Conservation (phyloP, 2,797 vertebrate genomes). For the Sebastes goodei region DNA sequence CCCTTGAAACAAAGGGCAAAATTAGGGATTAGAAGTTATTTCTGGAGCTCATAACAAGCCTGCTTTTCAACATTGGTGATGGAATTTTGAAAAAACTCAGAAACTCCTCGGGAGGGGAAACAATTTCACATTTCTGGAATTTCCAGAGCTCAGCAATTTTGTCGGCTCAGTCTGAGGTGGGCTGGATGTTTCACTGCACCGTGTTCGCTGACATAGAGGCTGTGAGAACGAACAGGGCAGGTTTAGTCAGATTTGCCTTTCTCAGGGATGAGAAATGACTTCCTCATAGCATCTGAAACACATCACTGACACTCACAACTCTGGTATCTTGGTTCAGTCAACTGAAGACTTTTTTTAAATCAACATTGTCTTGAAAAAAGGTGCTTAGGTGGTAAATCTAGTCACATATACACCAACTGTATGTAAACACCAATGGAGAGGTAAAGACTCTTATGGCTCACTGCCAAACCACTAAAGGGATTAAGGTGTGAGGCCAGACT, state of each 20-base stretch:
- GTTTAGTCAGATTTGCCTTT: slow-evolving; percentile 14
- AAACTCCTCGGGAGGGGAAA: slow-evolving; percentile 17
- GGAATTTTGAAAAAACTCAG: neutral
- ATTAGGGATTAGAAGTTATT: slow-evolving; percentile 64
- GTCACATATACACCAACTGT: slow-evolving; percentile 16
- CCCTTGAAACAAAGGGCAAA: slow-evolving; percentile 62
- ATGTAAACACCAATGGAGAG: slow-evolving; percentile 27
- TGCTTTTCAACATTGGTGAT: slow-evolving; percentile 45
- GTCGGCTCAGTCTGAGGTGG: neutral
- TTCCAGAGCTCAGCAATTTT: slow-evolving; percentile 36
- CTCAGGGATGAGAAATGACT: slow-evolving; percentile 33
- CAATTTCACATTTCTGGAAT: slow-evolving; percentile 41
- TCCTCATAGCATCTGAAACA: slow-evolving; percentile 50
- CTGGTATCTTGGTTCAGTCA: neutral
- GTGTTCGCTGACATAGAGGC: slow-evolving; percentile 1
- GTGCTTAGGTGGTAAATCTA: slow-evolving; percentile 19
- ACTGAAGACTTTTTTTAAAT: slow-evolving; percentile 5
- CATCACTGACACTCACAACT: slow-evolving; percentile 24
- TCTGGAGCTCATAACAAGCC: slow-evolving; percentile 47
- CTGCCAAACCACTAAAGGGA: slow-evolving; percentile 61
- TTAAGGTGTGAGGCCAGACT: slow-evolving; percentile 36
- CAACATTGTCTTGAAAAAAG: neutral
- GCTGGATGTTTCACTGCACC: slow-evolving; percentile 4
- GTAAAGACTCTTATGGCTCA: slow-evolving; percentile 31
- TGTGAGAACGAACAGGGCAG: slow-evolving; percentile 16